Conservation (phyloP, 1,140 invertebrate genomes). For the Planococcus citri region DNA sequence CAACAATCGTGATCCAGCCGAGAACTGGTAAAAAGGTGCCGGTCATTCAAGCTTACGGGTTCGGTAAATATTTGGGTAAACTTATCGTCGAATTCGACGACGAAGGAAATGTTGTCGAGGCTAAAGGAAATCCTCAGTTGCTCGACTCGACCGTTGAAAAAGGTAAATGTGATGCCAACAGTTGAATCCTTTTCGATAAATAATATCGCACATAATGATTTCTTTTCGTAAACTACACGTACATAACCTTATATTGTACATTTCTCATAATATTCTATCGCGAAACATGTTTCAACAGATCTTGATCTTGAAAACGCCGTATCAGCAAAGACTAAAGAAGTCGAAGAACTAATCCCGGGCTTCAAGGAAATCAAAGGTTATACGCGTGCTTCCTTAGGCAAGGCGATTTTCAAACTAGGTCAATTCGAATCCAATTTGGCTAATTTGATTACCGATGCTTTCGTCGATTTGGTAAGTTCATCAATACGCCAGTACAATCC, state of each 20-base stretch:
- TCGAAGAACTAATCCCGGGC: neutral
- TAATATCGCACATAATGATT: no score
- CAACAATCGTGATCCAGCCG: constrained; percentile 53
- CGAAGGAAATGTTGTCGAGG: constrained; percentile 52
- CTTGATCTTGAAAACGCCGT: neutral
- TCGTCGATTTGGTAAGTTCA: constrained; percentile 44
- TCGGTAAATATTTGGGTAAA: constrained; percentile 80
- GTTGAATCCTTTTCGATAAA: no score
- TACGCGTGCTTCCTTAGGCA: constrained; percentile 50
- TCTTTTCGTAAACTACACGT: no score
- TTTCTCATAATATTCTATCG: no score
- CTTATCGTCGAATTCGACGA: constrained; percentile 58
- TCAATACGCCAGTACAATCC: no score
- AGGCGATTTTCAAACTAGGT: constrained; percentile 49
- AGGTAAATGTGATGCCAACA: no score
- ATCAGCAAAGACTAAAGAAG: neutral
- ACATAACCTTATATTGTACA: no score
- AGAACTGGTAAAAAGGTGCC: constrained; percentile 58
- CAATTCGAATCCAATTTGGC: constrained; percentile 68
- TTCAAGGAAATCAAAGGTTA: constrained; percentile 47
- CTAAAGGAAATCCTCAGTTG: constrained; percentile 68
- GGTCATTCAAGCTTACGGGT: constrained; percentile 82
- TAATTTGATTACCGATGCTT: constrained; percentile 64
- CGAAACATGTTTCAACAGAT: neutral
- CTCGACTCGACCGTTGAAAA: constrained; percentile 52